Percentiles rank a stretch among this genome's conserved stretches.
These are phyloP conservation scores for Oreochromis spilurus DNA, from an alignment of 2,113 vertebrate genomes.

Conservation along the genomic window DNA sequence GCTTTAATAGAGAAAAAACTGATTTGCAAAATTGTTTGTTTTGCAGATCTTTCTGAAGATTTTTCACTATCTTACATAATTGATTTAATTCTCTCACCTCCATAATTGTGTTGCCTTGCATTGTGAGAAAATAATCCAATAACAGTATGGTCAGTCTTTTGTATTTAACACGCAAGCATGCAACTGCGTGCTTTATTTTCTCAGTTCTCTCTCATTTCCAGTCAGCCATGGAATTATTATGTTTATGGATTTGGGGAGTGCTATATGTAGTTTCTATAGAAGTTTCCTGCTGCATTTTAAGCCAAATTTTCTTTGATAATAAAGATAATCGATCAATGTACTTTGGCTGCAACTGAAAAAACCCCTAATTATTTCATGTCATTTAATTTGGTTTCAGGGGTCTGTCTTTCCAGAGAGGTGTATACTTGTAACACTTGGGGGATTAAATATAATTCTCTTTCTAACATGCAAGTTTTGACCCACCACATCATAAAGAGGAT, in stretches of 20 bases:
- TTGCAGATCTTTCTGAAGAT: neutral
- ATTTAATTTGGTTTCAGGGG: neutral
- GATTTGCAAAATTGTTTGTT: neutral
- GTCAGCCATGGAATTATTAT: neutral
- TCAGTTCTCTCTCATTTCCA: neutral
- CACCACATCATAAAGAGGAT: neutral
- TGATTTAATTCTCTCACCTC: neutral
- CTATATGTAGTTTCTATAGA: neutral
- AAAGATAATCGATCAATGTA: neutral
- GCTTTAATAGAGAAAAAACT: neutral
- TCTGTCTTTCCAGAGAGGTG: neutral
- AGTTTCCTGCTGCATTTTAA: neutral
- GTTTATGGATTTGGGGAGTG: neutral
- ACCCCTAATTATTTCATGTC: rapidly evolving
- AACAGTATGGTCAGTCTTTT: neutral
- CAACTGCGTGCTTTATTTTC: neutral
- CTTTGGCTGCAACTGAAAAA: neutral
- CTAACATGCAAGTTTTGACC: neutral
- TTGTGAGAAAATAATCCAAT: neutral
- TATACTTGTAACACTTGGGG: neutral
- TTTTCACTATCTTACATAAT: neutral
- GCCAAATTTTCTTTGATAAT: neutral
- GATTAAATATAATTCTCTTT: neutral
- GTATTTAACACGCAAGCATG: neutral
- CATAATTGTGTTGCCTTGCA: neutral